Percentiles rank a stretch among this genome's conserved stretches.
Evolutionary conservation across 2,888 invertebrate genomes (phyloP).

Genomic region (Physocephala rufipes): DNA sequence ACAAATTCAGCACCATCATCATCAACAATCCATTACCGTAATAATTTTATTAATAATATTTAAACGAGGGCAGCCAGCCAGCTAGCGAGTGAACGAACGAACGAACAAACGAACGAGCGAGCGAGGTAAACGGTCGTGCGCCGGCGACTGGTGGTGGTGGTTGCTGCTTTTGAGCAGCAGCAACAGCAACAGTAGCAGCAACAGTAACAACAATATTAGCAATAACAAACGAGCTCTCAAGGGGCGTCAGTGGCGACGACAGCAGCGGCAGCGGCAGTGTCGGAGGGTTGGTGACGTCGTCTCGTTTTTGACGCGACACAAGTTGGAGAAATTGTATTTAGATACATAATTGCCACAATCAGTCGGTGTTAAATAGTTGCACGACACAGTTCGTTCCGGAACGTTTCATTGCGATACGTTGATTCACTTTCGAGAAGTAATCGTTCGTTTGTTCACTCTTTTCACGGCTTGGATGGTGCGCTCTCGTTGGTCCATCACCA

Average conservation of each 20-base stretch:
- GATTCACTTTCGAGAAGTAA: background rate
- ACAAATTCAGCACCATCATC: slow-evolving; percentile 36
- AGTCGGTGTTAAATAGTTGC: slow-evolving; percentile 65
- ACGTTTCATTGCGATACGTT: slow-evolving; percentile 14
- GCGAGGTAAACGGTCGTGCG: slow-evolving; percentile 37
- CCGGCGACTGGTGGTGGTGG: background rate
- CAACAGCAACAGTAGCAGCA: too few species aligned
- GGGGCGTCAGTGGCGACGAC: slow-evolving; percentile 4
- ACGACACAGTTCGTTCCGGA: slow-evolving; percentile 60
- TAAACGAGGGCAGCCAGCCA: slow-evolving; percentile 32
- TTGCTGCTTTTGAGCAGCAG: too few species aligned
- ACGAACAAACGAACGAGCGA: slow-evolving; percentile 22
- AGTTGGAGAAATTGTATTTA: slow-evolving; percentile 64
- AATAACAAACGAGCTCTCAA: slow-evolving; percentile 6
- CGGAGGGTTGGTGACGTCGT: slow-evolving; percentile 31
- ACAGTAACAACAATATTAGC: too few species aligned
- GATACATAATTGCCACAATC: slow-evolving; percentile 65
- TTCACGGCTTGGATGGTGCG: slow-evolving; percentile 9
- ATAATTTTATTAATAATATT: slow-evolving; percentile 25
- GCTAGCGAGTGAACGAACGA: background rate
- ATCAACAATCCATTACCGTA: slow-evolving; percentile 22
- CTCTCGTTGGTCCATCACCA: background rate
- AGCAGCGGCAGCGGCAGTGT: slow-evolving; percentile 1
- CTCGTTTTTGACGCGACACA: slow-evolving; percentile 39
- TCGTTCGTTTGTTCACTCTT: slow-evolving; percentile 15